Evolutionary conservation across 2,113 vertebrate genomes (phyloP), one percentile per base, ranked within the genome.

Genomic region (Trichechus manatus): DNA sequence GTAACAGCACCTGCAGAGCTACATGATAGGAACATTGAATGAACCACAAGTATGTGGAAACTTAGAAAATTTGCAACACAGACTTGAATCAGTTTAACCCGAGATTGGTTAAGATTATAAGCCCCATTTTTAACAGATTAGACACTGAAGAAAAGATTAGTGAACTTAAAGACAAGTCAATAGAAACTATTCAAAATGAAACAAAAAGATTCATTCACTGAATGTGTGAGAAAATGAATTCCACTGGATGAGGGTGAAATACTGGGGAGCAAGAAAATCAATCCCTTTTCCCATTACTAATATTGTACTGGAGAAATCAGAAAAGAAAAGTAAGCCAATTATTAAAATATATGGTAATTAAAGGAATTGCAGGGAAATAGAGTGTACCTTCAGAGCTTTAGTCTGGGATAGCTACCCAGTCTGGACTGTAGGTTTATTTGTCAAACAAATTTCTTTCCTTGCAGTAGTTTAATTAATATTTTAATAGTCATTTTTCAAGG

Each of bases 371-470:
- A 25, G 74, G n/a, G 25, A 61, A 80, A 47, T 5, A 36, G 31
- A 85, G 17, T 13, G 2, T 19, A 50, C 72, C 25, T 70, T 70
- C 50, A 79, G 50, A 50, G 17, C 50, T 75, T 42, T 9, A 63
- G 9, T 56, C 53, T 56, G 53, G 53, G 1, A 9, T 80, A 33
- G 42, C 19, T n/a, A 63, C 27, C 33, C 59, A 50, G 15, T 80
- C 33, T 53, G 47, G 50, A 70, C 39, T 70, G 19, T 25, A 20
- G 25, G 50, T 84, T 98, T 97, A 93, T 91, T 97, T 97, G 79
- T 96, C 85, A 97, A 97, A 91, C 19, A 23, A 96, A 95, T 96
- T 94, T 89, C 89, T 64, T 77, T 87, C 80, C 77, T 75, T 64
- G 13, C 88, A 42, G 27, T 79, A 94, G 17, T 81, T 85, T 44